A percentile compares a stretch with the other conserved stretches of the same genome.
These are phyloP conservation scores for Euzophera pinguis DNA, from an alignment of 2,888 invertebrate genomes.

Conservation along the genomic window DNA sequence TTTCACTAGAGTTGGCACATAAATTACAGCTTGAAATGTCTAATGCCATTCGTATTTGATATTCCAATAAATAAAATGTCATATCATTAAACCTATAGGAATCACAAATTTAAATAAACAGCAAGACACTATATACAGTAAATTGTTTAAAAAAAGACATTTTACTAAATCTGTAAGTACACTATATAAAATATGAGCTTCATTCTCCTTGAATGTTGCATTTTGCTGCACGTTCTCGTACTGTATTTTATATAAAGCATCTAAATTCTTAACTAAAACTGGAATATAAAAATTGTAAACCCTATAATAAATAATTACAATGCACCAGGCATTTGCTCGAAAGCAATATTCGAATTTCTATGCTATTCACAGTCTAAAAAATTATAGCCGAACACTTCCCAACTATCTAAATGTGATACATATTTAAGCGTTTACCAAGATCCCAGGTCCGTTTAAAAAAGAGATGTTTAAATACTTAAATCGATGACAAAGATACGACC, in stretches of 20 bases:
- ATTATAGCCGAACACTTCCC: slow-evolving; percentile 47
- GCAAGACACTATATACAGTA: slow-evolving; percentile 26
- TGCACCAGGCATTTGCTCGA: slow-evolving; percentile 57
- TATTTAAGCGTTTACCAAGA: slow-evolving; percentile 41
- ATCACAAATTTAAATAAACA: slow-evolving; percentile 26
- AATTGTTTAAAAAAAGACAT: slow-evolving; percentile 34
- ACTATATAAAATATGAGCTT: slow-evolving; percentile 55
- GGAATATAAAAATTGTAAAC: slow-evolving; percentile 61
- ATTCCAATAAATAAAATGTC: slow-evolving; percentile 25
- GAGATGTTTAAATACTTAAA: slow-evolving; percentile 27
- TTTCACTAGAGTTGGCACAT: slow-evolving; percentile 67
- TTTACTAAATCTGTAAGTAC: slow-evolving; percentile 48
- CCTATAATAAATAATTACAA: slow-evolving; percentile 60
- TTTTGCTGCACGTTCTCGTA: slow-evolving; percentile 18
- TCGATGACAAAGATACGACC: slow-evolving; percentile 18
- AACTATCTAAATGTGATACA: slow-evolving; percentile 54
- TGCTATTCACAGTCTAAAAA: slow-evolving; percentile 62
- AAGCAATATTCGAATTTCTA: slow-evolving; percentile 50
- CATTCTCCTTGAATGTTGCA: slow-evolving; percentile 29
- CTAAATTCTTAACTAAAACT: slow-evolving; percentile 44
- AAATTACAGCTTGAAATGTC: slow-evolving; percentile 38
- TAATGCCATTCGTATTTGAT: slow-evolving; percentile 32
- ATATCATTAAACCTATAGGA: slow-evolving; percentile 23
- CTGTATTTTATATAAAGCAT: slow-evolving; percentile 35
- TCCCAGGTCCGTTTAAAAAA: slow-evolving; percentile 33